phyloP scores from a whole-genome alignment of 2,888 invertebrate genomes.

The Netelia fuscicornis region DNA sequence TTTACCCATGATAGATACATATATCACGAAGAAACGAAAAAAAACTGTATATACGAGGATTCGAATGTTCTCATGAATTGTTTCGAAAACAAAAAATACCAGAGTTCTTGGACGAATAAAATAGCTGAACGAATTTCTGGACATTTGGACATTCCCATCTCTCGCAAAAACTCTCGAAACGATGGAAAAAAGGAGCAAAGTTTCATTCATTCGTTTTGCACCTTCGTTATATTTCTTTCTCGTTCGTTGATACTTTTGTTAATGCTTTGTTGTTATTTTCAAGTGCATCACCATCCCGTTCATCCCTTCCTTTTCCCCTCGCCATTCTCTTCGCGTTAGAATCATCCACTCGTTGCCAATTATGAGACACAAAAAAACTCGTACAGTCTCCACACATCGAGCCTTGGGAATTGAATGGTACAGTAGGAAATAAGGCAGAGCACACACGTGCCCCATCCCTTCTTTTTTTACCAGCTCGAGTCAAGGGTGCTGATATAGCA shows the following conservation, averaged over 20 bases:
- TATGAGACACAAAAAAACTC: conserved; percentile 47
- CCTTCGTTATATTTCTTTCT: conserved; percentile 16
- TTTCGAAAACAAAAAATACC: too few species aligned
- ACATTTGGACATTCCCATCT: background rate
- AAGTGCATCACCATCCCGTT: background rate
- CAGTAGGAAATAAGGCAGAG: conserved; percentile 42
- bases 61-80: too few species aligned
- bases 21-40: too few species aligned
- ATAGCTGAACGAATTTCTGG: too few species aligned
- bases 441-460: background rate
- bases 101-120: too few species aligned
- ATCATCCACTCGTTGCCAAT: conserved; percentile 59
- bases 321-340: conserved; percentile 44
- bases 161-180: background rate
- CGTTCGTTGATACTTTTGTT: conserved; percentile 14
- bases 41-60: too few species aligned
- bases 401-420: conserved; percentile 57
- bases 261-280: conserved; percentile 1
- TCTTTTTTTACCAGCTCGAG: background rate
- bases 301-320: background rate
- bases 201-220: background rate
- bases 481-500: conserved; percentile 24
- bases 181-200: background rate
- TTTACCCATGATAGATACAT: background rate
- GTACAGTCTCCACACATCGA: conserved; percentile 38